Evolutionary conservation across 2,888 invertebrate genomes (phyloP).

Genomic region (Apamea epomidion): DNA sequence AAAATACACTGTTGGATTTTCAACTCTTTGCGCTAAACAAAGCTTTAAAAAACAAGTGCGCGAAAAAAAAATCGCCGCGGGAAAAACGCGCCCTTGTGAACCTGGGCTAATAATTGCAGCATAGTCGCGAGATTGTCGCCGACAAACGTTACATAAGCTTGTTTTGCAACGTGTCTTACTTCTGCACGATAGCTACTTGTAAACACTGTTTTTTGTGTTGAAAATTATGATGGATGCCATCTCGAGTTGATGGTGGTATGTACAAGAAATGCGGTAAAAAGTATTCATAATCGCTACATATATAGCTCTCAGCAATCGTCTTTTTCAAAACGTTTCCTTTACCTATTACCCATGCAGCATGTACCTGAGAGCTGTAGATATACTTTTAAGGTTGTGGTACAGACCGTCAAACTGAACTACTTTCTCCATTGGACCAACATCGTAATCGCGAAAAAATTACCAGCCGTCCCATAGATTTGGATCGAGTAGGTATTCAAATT

Average conservation of each 20-base stretch:
- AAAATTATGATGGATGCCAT: constrained; percentile 25
- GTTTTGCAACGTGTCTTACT: constrained; percentile 38
- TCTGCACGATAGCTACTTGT: constrained; percentile 20
- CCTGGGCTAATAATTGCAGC: constrained; percentile 27
- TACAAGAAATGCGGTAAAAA: constrained; percentile 5
- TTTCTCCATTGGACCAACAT: background rate
- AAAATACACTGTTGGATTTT: background rate
- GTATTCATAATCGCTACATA: background rate
- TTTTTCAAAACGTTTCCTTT: constrained; percentile 4
- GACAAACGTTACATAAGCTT: constrained; percentile 40
- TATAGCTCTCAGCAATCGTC: background rate
- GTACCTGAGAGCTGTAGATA: background rate
- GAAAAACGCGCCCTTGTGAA: too few relatives aligned
- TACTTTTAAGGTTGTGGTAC: background rate
- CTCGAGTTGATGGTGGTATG: background rate
- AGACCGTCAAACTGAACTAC: background rate
- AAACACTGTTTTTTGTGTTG: constrained; percentile 32
- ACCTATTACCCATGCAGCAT: background rate
- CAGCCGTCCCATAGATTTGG: background rate
- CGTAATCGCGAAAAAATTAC: background rate
- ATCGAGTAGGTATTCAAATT: background rate
- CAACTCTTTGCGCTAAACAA: background rate
- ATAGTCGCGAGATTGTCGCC: constrained; percentile 33
- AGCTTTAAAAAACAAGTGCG: background rate
- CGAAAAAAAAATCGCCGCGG: too few relatives aligned